phyloP scores from a whole-genome alignment of 2,113 vertebrate genomes.

The Bagarius yarrelli region DNA sequence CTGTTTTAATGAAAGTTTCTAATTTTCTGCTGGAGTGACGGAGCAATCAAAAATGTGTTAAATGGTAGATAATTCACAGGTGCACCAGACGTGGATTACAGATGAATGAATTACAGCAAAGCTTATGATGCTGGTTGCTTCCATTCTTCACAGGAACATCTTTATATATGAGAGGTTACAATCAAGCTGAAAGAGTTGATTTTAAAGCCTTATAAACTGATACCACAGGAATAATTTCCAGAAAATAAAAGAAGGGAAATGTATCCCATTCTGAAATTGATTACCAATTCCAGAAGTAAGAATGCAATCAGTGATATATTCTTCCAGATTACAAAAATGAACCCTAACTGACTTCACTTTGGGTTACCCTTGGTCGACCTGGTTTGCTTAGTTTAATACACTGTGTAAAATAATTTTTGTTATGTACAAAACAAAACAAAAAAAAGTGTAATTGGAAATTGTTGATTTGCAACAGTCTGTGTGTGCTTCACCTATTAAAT shows the following conservation, averaged over 20 bases:
- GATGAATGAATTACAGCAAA: conserved; percentile 21
- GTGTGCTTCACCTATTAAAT: neutral
- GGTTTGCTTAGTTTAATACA: neutral
- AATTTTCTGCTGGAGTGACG: conserved; percentile 2
- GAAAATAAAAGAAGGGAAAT: neutral
- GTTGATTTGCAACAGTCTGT: neutral
- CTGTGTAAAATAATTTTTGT: neutral
- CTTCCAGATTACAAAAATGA: neutral
- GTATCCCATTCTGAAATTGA: neutral
- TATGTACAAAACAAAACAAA: neutral
- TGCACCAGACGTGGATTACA: neutral
- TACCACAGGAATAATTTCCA: conserved; percentile 4
- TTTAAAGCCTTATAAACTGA: conserved; percentile 15
- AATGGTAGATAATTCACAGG: conserved; percentile 5
- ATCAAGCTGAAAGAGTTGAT: conserved; percentile 34
- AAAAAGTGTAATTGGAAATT: neutral
- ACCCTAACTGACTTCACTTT: neutral
- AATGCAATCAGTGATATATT: neutral
- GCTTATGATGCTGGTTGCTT: neutral
- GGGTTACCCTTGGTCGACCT: neutral
- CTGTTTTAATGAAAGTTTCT: neutral
- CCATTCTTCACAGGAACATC: conserved; percentile 4
- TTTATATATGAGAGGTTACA: neutral
- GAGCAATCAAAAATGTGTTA: conserved; percentile 15
- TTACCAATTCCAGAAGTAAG: neutral